phyloP scores from a whole-genome alignment of 2,113 vertebrate genomes.

The Scomber japonicus region DNA sequence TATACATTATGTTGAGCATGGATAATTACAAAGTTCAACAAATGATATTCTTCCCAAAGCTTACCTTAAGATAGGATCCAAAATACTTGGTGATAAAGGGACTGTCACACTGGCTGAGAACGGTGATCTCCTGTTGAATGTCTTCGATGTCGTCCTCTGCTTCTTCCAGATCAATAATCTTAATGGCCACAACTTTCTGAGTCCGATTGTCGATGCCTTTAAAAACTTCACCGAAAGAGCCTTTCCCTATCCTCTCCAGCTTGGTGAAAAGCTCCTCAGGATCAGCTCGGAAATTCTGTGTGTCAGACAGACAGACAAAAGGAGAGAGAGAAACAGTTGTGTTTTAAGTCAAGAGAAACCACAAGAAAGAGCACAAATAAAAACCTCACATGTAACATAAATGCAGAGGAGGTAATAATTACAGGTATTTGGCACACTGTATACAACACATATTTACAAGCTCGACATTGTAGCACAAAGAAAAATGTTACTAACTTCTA shows the following conservation, averaged over 20 bases:
- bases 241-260: slow-evolving; percentile 96
- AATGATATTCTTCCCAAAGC: slow-evolving; percentile 30
- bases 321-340: not conserved
- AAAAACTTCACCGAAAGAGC: slow-evolving; percentile 98
- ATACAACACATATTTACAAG: not conserved
- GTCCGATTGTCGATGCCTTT: slow-evolving; percentile 99
- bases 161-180: slow-evolving; percentile 99
- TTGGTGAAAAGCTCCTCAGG: slow-evolving; percentile 97
- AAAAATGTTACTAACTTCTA: not conserved
- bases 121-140: slow-evolving; percentile 99
- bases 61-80: slow-evolving; percentile 98
- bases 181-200: slow-evolving; percentile 98
- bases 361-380: not conserved
- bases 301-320: slow-evolving; percentile 43
- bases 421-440: no score
- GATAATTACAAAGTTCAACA: not conserved
- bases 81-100: slow-evolving; percentile 98
- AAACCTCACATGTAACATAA: not conserved
- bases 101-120: slow-evolving; percentile 98
- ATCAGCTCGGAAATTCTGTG: slow-evolving; percentile 92
- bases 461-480: not conserved
- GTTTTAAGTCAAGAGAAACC: not conserved
- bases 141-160: slow-evolving; percentile 99
- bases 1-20: slow-evolving; percentile 13
- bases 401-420: not conserved